Percentiles rank a stretch among this genome's conserved stretches.
Conservation (phyloP, 2,113 vertebrate species). For the Gnathonemus longibarbis region DNA sequence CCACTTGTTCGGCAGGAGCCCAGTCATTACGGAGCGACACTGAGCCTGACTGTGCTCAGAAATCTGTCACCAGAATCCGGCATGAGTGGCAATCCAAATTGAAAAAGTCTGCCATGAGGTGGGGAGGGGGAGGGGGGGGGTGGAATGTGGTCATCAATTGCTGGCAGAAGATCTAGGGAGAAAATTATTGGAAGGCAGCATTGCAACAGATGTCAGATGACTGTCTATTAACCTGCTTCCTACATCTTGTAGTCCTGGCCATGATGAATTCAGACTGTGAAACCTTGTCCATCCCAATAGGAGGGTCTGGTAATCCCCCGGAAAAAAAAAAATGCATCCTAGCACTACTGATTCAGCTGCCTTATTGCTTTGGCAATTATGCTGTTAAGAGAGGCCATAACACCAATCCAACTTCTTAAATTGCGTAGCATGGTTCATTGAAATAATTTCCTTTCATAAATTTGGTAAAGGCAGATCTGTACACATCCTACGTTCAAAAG, state of each 20-base stretch:
- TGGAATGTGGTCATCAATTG: constrained; percentile 65
- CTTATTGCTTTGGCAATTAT: constrained; percentile 51
- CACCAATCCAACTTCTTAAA: constrained; percentile 40
- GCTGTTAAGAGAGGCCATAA: constrained; percentile 35
- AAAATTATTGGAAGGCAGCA: constrained; percentile 69
- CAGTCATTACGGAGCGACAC: constrained; percentile 46
- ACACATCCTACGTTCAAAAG: background rate
- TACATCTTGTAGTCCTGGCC: constrained; percentile 58
- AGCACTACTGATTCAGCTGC: constrained; percentile 50
- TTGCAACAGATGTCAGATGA: constrained; percentile 73
- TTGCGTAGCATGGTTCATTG: constrained; percentile 25
- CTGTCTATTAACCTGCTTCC: constrained; percentile 73
- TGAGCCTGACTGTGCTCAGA: constrained; percentile 43
- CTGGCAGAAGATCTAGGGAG: constrained; percentile 64
- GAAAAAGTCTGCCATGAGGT: constrained; percentile 54
- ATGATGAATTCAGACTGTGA: constrained; percentile 66
- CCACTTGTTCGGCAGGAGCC: constrained; percentile 48
- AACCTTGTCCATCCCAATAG: constrained; percentile 64
- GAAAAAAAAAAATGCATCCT: constrained; percentile 55
- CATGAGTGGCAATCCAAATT: constrained; percentile 52
- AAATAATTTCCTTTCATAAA: background rate
- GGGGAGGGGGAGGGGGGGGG: constrained; percentile 40
- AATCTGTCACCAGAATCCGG: constrained; percentile 55
- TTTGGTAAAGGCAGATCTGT: background rate
- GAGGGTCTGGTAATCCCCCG: constrained; percentile 63